These are phyloP conservation scores for Zapus hudsonius DNA, from an alignment of 2,113 vertebrate species.

Conservation along the genomic window DNA sequence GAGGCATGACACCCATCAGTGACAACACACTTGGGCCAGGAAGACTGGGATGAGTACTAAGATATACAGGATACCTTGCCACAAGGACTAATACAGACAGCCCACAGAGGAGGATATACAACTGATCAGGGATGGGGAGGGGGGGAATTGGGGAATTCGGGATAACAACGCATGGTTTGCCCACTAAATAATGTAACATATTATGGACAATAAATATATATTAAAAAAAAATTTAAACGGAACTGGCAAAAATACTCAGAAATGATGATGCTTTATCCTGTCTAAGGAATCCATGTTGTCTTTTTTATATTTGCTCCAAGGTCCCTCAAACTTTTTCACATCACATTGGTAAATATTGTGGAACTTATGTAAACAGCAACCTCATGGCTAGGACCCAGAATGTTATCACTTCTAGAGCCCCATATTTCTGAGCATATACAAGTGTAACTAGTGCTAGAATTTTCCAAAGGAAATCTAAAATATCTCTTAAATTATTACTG, in stretches of 20 bases:
- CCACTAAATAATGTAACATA: too few relatives aligned
- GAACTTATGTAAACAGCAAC: conserved; percentile 69
- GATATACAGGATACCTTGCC: too few relatives aligned
- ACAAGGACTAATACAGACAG: too few relatives aligned
- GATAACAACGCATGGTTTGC: too few relatives aligned
- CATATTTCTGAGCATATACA: not conserved
- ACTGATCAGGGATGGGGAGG: too few relatives aligned
- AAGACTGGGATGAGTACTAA: too few relatives aligned
- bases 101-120: too few relatives aligned
- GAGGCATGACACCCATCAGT: too few relatives aligned
- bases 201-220: too few relatives aligned
- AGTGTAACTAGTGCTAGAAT: conserved; percentile 36
- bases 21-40: too few relatives aligned
- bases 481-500: conserved; percentile 79
- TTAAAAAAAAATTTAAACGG: not conserved
- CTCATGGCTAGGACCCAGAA: conserved; percentile 51
- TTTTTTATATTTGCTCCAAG: conserved; percentile 79
- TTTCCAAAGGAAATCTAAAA: conserved; percentile 81
- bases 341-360: conserved; percentile 76
- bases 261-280: conserved; percentile 78
- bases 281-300: conserved; percentile 78
- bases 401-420: conserved; percentile 6
- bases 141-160: too few relatives aligned
- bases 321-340: conserved; percentile 74
- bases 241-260: not conserved